These are phyloP conservation scores for Drosophila testacea DNA, from an alignment of 2,888 invertebrate genomes.

Conservation along the genomic window DNA sequence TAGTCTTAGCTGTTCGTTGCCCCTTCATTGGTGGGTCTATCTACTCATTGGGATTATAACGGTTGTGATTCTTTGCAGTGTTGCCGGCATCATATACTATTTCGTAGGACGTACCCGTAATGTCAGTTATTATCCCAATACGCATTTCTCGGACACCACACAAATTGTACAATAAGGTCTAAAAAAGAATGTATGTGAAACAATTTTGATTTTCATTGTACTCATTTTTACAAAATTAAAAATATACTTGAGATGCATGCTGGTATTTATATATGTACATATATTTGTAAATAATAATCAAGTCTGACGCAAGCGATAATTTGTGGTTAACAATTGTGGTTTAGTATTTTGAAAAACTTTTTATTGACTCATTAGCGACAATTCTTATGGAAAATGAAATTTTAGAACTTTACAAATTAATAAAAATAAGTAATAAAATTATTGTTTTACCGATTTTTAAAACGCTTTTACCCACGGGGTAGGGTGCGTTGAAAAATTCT, in stretches of 20 bases:
- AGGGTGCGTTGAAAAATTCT: too few species aligned
- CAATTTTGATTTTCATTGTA: neutral
- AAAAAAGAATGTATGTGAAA: neutral
- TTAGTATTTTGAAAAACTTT: neutral
- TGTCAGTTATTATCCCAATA: constrained; percentile 35
- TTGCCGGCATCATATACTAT: neutral
- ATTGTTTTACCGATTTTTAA: too few species aligned
- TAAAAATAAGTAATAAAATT: too few species aligned
- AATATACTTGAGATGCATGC: too few species aligned
- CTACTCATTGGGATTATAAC: neutral
- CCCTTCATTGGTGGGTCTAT: constrained; percentile 25
- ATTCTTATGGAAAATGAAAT: too few species aligned
- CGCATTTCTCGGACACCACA: neutral
- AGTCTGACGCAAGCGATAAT: neutral
- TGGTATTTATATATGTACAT: too few species aligned
- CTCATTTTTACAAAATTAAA: neutral
- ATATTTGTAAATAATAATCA: too few species aligned
- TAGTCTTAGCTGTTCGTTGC: constrained; percentile 12
- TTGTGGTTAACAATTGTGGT: neutral
- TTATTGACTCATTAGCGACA: neutral
- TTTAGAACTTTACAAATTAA: too few species aligned
- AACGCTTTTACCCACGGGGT: too few species aligned
- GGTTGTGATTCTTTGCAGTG: constrained; percentile 2
- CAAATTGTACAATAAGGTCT: neutral
- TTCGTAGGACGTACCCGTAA: neutral